Conservation (phyloP, 2,797 vertebrate species). For the Centroberyx gerrardi region DNA sequence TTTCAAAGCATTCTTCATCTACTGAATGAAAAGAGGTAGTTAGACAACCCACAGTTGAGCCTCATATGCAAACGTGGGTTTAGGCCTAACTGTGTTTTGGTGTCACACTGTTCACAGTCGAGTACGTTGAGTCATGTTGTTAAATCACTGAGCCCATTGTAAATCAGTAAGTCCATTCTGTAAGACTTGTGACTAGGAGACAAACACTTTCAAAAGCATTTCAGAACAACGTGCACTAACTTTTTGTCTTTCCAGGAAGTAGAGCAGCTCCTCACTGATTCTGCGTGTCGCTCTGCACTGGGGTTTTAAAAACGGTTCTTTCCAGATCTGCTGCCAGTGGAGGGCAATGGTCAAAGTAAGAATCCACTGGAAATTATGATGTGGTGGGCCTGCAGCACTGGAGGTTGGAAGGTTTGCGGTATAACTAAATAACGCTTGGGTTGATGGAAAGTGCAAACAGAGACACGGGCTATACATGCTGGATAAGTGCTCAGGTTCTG, state of each 20-base stretch:
- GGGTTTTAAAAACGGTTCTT: slow-evolving; percentile 53
- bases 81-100: slow-evolving; percentile 61
- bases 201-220: slow-evolving; percentile 39
- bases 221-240: slow-evolving; percentile 31
- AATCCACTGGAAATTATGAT: slow-evolving; percentile 77
- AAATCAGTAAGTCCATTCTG: slow-evolving; percentile 44
- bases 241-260: slow-evolving; percentile 16
- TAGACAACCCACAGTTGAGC: slow-evolving; percentile 76
- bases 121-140: slow-evolving; percentile 67
- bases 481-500: background rate
- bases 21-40: slow-evolving; percentile 74
- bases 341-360: slow-evolving; percentile 66
- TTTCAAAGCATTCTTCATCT: slow-evolving; percentile 76
- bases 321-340: slow-evolving; percentile 72
- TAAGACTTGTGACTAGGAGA: slow-evolving; percentile 23
- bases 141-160: slow-evolving; percentile 64
- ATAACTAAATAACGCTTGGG: slow-evolving; percentile 36
- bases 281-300: slow-evolving; percentile 29
- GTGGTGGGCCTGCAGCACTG: slow-evolving; percentile 38
- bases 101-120: slow-evolving; percentile 62
- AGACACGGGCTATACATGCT: slow-evolving; percentile 1
- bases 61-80: slow-evolving; percentile 68
- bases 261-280: slow-evolving; percentile 27
- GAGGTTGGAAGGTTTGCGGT: slow-evolving; percentile 49
- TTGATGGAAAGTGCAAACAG: slow-evolving; percentile 49